phyloP scores from a whole-genome alignment of 2,113 vertebrate genomes.

The Oryzias celebensis region DNA sequence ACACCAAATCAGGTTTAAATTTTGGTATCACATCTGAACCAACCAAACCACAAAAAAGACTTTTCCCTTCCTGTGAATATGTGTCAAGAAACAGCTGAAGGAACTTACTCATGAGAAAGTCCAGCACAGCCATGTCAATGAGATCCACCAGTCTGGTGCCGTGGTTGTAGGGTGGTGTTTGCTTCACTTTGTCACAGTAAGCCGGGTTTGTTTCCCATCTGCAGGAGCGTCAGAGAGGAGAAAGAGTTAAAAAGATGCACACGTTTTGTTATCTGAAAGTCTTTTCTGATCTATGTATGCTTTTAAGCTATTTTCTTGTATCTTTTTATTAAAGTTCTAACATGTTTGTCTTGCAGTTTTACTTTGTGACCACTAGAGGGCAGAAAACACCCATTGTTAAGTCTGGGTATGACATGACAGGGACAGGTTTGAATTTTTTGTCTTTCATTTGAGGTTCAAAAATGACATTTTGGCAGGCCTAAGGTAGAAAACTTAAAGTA shows the following conservation, averaged over 20 bases:
- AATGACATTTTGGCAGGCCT: not conserved
- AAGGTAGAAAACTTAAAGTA: not conserved
- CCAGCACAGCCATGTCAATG: slow-evolving; percentile 96
- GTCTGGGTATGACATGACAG: not conserved
- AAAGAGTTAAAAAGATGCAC: not conserved
- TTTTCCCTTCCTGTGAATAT: too few relatives aligned
- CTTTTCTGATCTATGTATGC: too few relatives aligned
- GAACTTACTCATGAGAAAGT: slow-evolving; percentile 95
- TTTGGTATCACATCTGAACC: too few relatives aligned
- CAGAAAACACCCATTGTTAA: not conserved
- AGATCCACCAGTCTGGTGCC: slow-evolving; percentile 89
- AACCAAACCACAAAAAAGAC: too few relatives aligned
- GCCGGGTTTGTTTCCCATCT: slow-evolving; percentile 94
- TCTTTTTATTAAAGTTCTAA: too few relatives aligned
- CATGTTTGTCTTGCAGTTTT: not conserved
- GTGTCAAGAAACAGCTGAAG: not conserved
- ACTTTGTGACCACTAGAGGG: slow-evolving; percentile 15
- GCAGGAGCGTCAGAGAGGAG: slow-evolving; percentile 10
- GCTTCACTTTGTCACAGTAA: slow-evolving; percentile 93
- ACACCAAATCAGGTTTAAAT: too few relatives aligned
- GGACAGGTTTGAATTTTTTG: not conserved
- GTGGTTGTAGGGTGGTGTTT: slow-evolving; percentile 88
- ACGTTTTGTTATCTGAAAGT: not conserved
- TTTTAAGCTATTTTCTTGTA: too few relatives aligned
- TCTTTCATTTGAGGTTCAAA: not conserved